A percentile compares a stretch with the other conserved stretches of the same genome.
Conservation (phyloP, 2,113 vertebrate species). For the Butastur rufipennis region DNA sequence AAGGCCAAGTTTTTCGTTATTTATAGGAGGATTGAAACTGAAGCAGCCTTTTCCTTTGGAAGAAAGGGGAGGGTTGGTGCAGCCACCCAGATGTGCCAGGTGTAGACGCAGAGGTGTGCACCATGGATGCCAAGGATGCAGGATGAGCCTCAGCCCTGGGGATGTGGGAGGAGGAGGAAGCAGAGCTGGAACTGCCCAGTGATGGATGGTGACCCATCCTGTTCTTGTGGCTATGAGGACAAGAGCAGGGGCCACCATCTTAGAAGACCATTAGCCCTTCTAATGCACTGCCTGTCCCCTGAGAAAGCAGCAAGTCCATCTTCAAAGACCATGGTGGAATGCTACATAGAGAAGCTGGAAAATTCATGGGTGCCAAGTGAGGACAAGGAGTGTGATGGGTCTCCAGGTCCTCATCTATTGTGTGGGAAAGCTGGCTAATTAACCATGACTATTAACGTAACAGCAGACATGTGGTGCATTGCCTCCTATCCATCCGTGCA, state of each 20-base stretch:
- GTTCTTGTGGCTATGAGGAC: not conserved
- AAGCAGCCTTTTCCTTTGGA: not conserved
- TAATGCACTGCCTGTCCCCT: not conserved
- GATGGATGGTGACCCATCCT: not conserved
- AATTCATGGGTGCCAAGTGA: not conserved
- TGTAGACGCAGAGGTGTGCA: not conserved
- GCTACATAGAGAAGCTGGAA: not conserved
- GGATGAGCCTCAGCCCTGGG: not conserved
- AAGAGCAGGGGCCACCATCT: not conserved
- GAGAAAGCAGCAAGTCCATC: not conserved
- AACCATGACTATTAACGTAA: not conserved
- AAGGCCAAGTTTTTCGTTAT: accelerated
- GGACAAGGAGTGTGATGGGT: not conserved
- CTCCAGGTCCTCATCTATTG: not conserved
- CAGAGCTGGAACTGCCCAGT: not conserved
- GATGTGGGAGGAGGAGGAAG: not conserved
- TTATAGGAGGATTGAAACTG: not conserved
- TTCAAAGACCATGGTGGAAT: not conserved
- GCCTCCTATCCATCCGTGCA: not conserved
- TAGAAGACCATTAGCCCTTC: too few relatives aligned
- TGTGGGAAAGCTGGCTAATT: not conserved
- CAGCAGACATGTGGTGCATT: not conserved
- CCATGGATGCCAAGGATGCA: not conserved
- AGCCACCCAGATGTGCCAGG: too few relatives aligned
- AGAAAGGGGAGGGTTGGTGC: not conserved